These are phyloP conservation scores for Pristionchus maxplancki DNA, from an alignment of 2,888 invertebrate genomes.

Conservation along the genomic window DNA sequence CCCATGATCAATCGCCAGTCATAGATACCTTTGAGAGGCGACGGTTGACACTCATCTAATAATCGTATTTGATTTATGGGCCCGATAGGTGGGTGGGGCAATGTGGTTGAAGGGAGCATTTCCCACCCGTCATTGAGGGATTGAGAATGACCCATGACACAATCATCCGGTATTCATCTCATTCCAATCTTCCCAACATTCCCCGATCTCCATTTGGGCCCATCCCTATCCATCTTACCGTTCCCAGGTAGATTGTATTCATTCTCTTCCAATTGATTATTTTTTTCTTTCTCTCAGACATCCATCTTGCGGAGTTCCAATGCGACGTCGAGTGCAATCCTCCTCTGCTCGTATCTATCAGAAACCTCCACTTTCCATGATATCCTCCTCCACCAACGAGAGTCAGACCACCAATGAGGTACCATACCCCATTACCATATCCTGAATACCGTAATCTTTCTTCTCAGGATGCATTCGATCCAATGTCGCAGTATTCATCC, in stretches of 20 bases:
- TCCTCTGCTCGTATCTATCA: background rate
- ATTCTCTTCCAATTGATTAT: background rate
- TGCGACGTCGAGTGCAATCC: background rate
- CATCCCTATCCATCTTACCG: background rate
- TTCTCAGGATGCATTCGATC: background rate
- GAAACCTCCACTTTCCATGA: background rate
- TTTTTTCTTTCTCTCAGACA: background rate
- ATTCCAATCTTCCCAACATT: background rate
- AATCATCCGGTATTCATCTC: background rate
- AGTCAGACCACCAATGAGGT: constrained; percentile 47
- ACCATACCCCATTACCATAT: background rate
- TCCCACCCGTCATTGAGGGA: background rate
- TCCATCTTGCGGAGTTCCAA: constrained; percentile 28
- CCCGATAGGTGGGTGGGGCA: constrained; percentile 14
- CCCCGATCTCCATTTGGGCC: background rate
- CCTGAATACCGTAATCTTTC: background rate
- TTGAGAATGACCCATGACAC: background rate
- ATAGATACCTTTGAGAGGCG: constrained; percentile 13
- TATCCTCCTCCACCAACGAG: constrained; percentile 46
- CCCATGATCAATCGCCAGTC: background rate
- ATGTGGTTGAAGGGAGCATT: background rate
- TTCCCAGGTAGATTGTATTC: background rate
- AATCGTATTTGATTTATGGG: constrained; percentile 42
- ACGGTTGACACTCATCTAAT: constrained; percentile 33
- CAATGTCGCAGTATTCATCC: background rate